Evolutionary conservation across 2,113 vertebrate genomes (phyloP).

Genomic region (Stercorarius parasiticus): DNA sequence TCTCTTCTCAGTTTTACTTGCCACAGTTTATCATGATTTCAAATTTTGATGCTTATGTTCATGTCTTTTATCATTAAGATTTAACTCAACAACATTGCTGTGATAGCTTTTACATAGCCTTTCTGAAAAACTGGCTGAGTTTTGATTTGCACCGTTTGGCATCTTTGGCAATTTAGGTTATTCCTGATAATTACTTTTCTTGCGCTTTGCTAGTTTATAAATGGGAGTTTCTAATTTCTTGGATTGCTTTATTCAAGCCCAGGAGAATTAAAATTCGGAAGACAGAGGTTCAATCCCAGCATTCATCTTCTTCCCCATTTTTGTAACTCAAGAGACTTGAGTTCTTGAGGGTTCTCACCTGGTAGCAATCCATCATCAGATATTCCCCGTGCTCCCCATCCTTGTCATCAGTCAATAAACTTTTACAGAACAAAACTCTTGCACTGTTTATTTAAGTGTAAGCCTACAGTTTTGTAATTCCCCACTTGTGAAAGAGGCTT

Average conservation of each 20-base stretch:
- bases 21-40: not conserved
- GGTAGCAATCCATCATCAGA: not conserved
- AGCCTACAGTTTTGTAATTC: not conserved
- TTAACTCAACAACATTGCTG: not conserved
- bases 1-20: not conserved
- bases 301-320: not conserved
- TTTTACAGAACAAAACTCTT: not conserved
- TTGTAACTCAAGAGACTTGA: not conserved
- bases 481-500: not conserved
- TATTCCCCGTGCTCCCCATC: fast-evolving
- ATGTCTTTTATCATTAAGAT: not conserved
- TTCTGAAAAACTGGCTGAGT: not conserved
- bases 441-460: not conserved
- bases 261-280: not conserved
- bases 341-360: not conserved
- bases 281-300: not conserved
- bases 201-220: not conserved
- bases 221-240: not conserved
- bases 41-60: not conserved
- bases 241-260: not conserved
- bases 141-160: not conserved
- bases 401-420: not conserved
- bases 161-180: not conserved
- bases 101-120: not conserved
- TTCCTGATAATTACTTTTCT: not conserved